These are phyloP conservation scores for Andrena chrysosceles DNA, from an alignment of 2,888 invertebrate species.

Conservation along the genomic window DNA sequence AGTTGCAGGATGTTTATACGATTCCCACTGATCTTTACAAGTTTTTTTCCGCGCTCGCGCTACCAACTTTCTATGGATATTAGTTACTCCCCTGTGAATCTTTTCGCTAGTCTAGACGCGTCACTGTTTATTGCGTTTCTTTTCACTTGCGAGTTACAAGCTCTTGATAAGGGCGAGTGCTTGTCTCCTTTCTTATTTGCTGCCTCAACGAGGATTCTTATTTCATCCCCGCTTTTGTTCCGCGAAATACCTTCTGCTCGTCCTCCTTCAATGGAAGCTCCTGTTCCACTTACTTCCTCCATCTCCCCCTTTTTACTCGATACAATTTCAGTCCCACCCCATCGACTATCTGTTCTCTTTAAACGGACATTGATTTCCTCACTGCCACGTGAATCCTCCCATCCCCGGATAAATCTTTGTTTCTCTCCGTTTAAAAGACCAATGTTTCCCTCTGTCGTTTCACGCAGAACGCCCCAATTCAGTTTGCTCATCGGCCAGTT, in stretches of 20 bases:
- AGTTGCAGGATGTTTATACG: not conserved
- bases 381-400: not conserved
- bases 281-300: not conserved
- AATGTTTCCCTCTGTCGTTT: not conserved
- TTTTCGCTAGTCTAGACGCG: not conserved
- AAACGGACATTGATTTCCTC: too few relatives aligned
- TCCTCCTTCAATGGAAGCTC: not conserved
- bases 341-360: too few relatives aligned
- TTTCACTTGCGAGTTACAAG: not conserved
- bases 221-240: not conserved
- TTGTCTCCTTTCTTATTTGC: not conserved
- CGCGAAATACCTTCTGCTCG: too few relatives aligned
- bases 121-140: not conserved
- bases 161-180: not conserved
- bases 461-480: not conserved
- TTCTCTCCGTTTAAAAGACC: too few relatives aligned
- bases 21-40: not conserved
- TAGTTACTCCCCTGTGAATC: not conserved
- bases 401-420: too few relatives aligned
- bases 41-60: not conserved
- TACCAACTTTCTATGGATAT: not conserved
- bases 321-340: not conserved
- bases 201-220: not conserved
- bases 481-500: not conserved
- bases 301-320: not conserved